Percentiles rank a stretch among this genome's conserved stretches.
phyloP scores from a whole-genome alignment of 2,888 invertebrate species.

The Euproctis similis region DNA sequence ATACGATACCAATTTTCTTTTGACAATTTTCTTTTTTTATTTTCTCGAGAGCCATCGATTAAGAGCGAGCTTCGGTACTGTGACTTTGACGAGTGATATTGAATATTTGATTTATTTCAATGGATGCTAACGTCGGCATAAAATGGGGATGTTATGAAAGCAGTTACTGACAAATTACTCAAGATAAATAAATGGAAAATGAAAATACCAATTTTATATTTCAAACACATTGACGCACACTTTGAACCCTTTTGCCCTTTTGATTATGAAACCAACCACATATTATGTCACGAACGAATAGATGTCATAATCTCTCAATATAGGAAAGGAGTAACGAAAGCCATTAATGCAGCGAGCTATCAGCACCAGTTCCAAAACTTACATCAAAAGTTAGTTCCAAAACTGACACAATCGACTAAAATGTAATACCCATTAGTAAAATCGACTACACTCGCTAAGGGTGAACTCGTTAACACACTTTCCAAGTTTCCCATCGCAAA shows the following conservation, averaged over 20 bases:
- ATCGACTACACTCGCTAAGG: slow-evolving; percentile 45
- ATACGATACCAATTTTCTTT: slow-evolving; percentile 62
- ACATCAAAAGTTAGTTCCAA: slow-evolving; percentile 31
- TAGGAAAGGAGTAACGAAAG: slow-evolving; percentile 15
- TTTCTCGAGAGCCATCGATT: slow-evolving; percentile 42
- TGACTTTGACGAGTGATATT: slow-evolving; percentile 14
- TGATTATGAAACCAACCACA: background rate
- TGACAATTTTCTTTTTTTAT: slow-evolving; percentile 31
- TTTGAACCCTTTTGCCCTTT: no score
- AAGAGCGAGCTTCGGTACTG: slow-evolving; percentile 14
- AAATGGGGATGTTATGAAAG: slow-evolving; percentile 4
- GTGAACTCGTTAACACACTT: slow-evolving; percentile 69
- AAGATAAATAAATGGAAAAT: no score
- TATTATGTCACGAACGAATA: background rate
- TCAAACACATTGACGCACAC: no score
- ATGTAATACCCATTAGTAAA: slow-evolving; percentile 58
- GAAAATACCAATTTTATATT: no score
- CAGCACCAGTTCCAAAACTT: slow-evolving; percentile 28
- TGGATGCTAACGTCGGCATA: slow-evolving; percentile 11
- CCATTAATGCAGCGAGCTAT: slow-evolving; percentile 27
- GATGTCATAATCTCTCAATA: slow-evolving; percentile 5
- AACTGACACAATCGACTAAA: slow-evolving; percentile 46
- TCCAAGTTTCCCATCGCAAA: slow-evolving; percentile 60
- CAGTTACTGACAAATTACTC: background rate
- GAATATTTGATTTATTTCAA: slow-evolving; percentile 24